Base-by-base conservation (phyloP, 2,113 vertebrate genomes). In the Xiphophorus couchianus region DNA sequence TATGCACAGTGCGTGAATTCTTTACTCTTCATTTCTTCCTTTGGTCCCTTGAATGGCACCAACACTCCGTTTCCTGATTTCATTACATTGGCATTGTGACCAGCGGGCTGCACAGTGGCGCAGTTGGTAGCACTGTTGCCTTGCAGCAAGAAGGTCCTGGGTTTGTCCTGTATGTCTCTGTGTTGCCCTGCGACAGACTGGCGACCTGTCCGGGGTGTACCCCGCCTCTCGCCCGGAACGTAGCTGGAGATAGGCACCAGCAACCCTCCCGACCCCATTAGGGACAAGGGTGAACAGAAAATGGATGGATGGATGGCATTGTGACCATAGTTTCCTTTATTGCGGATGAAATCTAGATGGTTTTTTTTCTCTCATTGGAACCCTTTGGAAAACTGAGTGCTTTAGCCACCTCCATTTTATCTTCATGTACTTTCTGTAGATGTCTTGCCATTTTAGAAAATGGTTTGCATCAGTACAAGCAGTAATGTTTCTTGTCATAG, bases 1-100 rank as follows among this genome's bases (percentile, higher is more conserved):
- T 81, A 81, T 64, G 48, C 74, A 65, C 85, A 90, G 29, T 86
- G 85, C 78, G 84, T 88, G 35, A 87, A 84, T 4, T 90, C 62
- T 7, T 69, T 39, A 37, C 76, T 71, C 15, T 86, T 71, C 5
- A 22, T 51, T 60, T 83, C 29, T 69, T 86, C 61, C 29, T 27
- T 1, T 44, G 74, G 83, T 28, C 25, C 27, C 65, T 80, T 88
- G 71, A 35, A 88, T 71, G 80, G 82, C 15, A 87, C 82, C 2
- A 85, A 54, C 63, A 77, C 71, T 10, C 83, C 70, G 25, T 73
- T 78, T 71, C 78, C 83, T 64, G 66, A 85, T n/a, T 87, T 27
- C 68, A 89, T 77, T 28, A 89, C 76, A 54, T 48, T n/a, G n/a
- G n/a, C n/a, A n/a, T n/a, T n/a, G n/a, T n/a, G n/a, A n/a, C n/a